Percentiles rank a stretch among this genome's conserved stretches.
phyloP scores from a whole-genome alignment of 2,888 invertebrate genomes.

The Anaspis maculata region DNA sequence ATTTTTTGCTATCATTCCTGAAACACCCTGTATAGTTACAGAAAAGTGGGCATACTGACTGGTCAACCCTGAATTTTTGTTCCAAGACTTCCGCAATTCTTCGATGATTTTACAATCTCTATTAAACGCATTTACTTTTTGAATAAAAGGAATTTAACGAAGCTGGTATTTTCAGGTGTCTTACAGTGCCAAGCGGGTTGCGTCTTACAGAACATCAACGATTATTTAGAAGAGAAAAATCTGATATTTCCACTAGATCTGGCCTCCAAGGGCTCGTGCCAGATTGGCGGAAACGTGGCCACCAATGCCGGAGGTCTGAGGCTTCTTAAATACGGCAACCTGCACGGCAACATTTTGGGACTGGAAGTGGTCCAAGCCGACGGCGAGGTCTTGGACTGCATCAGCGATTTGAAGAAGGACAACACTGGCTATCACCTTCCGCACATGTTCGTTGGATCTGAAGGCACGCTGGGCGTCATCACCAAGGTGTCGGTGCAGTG shows the following conservation, averaged over 20 bases:
- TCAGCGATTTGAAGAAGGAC: slow-evolving; percentile 86
- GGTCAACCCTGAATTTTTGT: too few species aligned
- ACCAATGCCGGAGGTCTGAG: slow-evolving; percentile 96
- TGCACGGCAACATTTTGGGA: slow-evolving; percentile 86
- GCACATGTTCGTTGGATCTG: slow-evolving; percentile 94
- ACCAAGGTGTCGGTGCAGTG: slow-evolving; percentile 89
- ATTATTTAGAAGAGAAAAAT: slow-evolving; percentile 58
- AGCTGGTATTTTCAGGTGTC: slow-evolving; percentile 49
- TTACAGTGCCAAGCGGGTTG: slow-evolving; percentile 87
- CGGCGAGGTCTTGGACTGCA: slow-evolving; percentile 76
- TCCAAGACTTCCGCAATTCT: too few species aligned
- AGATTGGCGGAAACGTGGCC: slow-evolving; percentile 92
- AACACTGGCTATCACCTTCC: slow-evolving; percentile 97
- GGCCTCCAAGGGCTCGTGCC: slow-evolving; percentile 93
- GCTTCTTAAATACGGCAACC: slow-evolving; percentile 89
- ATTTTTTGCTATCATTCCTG: too few species aligned
- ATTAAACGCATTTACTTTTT: too few species aligned
- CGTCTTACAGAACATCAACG: slow-evolving; percentile 78
- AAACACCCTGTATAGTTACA: too few species aligned
- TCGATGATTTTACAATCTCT: too few species aligned
- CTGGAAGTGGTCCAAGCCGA: slow-evolving; percentile 85
- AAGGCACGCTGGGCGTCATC: slow-evolving; percentile 91
- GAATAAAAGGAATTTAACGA: too few species aligned
- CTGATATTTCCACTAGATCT: slow-evolving; percentile 93
- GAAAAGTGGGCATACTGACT: too few species aligned